Evolutionary conservation across 92 coral and sea anemone genomes (phyloP).

Genomic region (Zoanthus solanderi): DNA sequence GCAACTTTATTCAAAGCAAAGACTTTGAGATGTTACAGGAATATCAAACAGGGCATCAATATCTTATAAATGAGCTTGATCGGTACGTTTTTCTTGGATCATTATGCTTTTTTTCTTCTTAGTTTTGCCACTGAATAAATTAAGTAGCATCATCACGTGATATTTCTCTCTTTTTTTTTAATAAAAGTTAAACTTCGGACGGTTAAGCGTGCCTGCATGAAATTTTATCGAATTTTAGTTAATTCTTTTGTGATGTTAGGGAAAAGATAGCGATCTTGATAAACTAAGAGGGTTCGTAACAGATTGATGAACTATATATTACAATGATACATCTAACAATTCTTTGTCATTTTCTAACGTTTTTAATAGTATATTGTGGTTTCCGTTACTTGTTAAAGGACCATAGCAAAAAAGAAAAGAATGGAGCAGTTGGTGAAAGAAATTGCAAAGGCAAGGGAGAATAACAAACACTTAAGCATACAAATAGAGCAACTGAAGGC

Average conservation of each 20-base stretch:
- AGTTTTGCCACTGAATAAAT: not conserved
- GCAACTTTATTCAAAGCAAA: not conserved
- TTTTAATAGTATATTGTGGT: not conserved
- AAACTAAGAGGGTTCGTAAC: too few relatives aligned
- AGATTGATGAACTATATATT: too few relatives aligned
- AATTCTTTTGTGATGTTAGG: too few relatives aligned
- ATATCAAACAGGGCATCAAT: not conserved
- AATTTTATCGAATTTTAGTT: too few relatives aligned
- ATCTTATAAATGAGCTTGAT: conserved; percentile 20
- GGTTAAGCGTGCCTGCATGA: too few relatives aligned
- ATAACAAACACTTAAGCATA: conserved; percentile 3
- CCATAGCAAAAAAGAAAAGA: conserved; percentile 19
- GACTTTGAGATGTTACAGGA: conserved; percentile 6
- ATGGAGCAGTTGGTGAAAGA: conserved; percentile 28
- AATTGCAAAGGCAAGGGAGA: conserved; percentile 15
- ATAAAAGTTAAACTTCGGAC: too few relatives aligned
- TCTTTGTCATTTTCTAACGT: not conserved
- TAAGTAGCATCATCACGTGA: not conserved
- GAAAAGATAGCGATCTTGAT: too few relatives aligned
- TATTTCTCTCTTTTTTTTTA: not conserved
- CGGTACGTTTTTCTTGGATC: conserved; percentile 5
- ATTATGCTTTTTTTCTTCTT: too few relatives aligned
- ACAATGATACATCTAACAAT: too few relatives aligned
- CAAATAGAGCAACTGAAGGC: conserved; percentile 3
- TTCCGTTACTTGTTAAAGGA: not conserved